A percentile compares a stretch with the other conserved stretches of the same genome.
Conservation (phyloP, 2,113 vertebrate genomes). For the Argyrosomus japonicus region DNA sequence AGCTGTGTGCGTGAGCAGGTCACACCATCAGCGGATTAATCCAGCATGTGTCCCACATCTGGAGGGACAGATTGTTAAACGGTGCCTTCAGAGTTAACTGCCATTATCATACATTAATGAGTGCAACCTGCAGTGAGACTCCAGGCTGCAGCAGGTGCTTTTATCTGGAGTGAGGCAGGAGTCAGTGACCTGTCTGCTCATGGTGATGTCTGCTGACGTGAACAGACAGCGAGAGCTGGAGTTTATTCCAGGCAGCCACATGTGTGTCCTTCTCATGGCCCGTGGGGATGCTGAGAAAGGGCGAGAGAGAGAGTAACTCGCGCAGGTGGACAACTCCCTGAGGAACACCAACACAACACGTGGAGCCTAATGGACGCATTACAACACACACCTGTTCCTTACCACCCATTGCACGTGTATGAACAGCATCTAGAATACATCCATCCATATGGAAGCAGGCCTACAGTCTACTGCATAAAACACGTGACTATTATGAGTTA, state of each 20-base stretch:
- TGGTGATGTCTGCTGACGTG: slow-evolving; percentile 16
- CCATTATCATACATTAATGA: neutral
- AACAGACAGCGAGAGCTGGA: neutral
- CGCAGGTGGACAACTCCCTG: slow-evolving; percentile 51
- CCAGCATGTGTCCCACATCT: slow-evolving; percentile 66
- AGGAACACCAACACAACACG: slow-evolving; percentile 12
- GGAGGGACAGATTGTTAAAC: slow-evolving; percentile 21
- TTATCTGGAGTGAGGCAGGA: slow-evolving; percentile 4
- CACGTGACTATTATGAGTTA: no score
- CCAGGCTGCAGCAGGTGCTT: slow-evolving; percentile 4
- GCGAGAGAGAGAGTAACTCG: slow-evolving; percentile 3
- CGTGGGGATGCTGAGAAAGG: neutral
- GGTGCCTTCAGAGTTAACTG: neutral
- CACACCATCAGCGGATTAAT: slow-evolving; percentile 63
- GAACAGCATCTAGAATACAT: neutral
- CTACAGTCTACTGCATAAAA: no score
- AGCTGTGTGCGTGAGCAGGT: slow-evolving; percentile 18
- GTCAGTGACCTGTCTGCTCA: slow-evolving; percentile 15
- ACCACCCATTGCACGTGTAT: neutral
- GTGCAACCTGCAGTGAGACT: neutral
- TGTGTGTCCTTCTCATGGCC: neutral
- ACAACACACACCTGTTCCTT: no score
- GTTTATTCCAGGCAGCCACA: neutral
- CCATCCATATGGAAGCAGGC: no score
- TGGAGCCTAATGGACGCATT: neutral